Evolutionary conservation across 2,888 invertebrate genomes (phyloP).

Genomic region (Ceraclea dissimilis): DNA sequence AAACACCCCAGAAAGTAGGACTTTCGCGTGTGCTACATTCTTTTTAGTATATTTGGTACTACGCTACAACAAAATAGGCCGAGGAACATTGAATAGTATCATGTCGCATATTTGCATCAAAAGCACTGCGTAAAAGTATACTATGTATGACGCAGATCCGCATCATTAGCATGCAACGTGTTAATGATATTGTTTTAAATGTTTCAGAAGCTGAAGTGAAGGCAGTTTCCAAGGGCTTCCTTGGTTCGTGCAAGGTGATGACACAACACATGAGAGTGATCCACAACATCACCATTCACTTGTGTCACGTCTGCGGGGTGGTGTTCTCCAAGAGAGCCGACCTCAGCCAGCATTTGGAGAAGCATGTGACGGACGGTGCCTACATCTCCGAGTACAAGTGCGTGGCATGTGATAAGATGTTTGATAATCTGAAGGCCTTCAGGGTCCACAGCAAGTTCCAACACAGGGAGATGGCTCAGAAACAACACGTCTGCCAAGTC

Average conservation of each 20-base stretch:
- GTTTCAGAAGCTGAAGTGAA: too few species aligned
- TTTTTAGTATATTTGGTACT: too few species aligned
- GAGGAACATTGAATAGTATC: too few species aligned
- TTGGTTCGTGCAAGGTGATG: slow-evolving; percentile 32
- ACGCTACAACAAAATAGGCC: too few species aligned
- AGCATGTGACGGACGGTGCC: slow-evolving; percentile 53
- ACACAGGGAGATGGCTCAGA: slow-evolving; percentile 39
- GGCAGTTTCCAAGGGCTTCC: slow-evolving; percentile 11
- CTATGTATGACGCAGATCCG: too few species aligned
- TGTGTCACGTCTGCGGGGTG: slow-evolving; percentile 62
- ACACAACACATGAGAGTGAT: slow-evolving; percentile 52
- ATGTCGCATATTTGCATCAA: too few species aligned
- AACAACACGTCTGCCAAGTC: slow-evolving; percentile 55
- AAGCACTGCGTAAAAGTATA: too few species aligned
- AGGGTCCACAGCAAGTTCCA: slow-evolving; percentile 59
- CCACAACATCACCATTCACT: slow-evolving; percentile 59
- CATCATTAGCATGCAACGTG: too few species aligned
- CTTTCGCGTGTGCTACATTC: too few species aligned
- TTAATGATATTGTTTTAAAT: too few species aligned
- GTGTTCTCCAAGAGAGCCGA: slow-evolving; percentile 58
- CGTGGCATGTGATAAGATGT: slow-evolving; percentile 55
- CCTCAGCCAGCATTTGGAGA: slow-evolving; percentile 56
- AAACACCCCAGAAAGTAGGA: too few species aligned
- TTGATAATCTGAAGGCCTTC: slow-evolving; percentile 52
- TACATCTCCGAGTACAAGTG: slow-evolving; percentile 51